Conservation (phyloP, 2,888 invertebrate species). For the Andrena hattorfiana region DNA sequence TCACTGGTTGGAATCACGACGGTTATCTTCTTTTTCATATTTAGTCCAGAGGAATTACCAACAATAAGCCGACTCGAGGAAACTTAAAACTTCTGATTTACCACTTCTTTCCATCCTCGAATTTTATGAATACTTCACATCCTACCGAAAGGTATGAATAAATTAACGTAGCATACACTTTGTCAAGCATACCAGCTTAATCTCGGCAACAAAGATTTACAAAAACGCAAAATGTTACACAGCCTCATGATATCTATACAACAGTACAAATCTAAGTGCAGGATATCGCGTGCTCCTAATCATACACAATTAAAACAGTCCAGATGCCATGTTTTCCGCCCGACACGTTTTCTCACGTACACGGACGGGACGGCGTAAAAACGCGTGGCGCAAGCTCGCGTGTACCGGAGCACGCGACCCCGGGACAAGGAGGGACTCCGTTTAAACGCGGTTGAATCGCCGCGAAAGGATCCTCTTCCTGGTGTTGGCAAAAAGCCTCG, state of each 20-base stretch:
- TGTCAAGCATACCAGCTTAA: too few species aligned
- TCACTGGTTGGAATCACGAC: too few species aligned
- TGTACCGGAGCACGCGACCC: slow-evolving; percentile 6
- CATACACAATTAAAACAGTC: slow-evolving; percentile 10
- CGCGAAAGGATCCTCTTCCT: slow-evolving; percentile 39
- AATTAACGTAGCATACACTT: too few species aligned
- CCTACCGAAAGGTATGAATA: too few species aligned
- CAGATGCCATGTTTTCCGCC: not conserved
- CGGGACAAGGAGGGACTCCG: not conserved
- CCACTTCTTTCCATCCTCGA: too few species aligned
- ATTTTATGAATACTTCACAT: too few species aligned
- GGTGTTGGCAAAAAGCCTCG: slow-evolving; percentile 66
- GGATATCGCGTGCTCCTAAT: slow-evolving; percentile 3
- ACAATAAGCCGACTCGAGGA: too few species aligned
- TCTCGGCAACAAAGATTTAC: too few species aligned
- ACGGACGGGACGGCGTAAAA: not conserved
- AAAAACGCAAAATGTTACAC: too few species aligned
- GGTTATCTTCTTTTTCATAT: too few species aligned
- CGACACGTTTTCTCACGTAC: not conserved
- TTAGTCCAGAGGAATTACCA: too few species aligned
- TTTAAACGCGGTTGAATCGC: slow-evolving; percentile 38
- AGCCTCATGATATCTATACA: not conserved
- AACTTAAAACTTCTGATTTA: too few species aligned
- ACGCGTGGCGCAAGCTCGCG: slow-evolving; percentile 13
- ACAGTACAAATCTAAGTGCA: not conserved